phyloP scores from a whole-genome alignment of 2,888 invertebrate genomes.

The Apamea epomidion region DNA sequence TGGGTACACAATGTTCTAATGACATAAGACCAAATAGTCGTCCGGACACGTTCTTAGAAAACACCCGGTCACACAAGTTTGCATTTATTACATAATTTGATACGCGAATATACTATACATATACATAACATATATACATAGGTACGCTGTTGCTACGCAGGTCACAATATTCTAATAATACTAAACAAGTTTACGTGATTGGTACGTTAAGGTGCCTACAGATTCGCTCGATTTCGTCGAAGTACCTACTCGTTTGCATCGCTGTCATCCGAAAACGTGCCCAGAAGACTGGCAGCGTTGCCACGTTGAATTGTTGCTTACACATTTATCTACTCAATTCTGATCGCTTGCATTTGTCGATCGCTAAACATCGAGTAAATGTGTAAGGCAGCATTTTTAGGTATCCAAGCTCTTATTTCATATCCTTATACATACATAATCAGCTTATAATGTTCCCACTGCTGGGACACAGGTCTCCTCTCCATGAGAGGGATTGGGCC shows the following conservation, averaged over 20 bases:
- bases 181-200: not conserved
- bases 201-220: not conserved
- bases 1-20: constrained; percentile 2
- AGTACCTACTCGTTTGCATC: no score
- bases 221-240: not conserved
- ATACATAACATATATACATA: not conserved
- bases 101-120: not conserved
- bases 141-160: not conserved
- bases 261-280: no score
- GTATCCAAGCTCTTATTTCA: not conserved
- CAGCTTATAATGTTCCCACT: no score
- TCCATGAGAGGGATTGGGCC: no score
- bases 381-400: not conserved
- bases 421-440: not conserved
- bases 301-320: not conserved
- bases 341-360: not conserved
- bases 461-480: no score
- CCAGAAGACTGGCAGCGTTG: no score
- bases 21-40: not conserved
- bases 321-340: not conserved
- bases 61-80: not conserved
- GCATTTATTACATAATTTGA: not conserved
- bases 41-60: constrained; percentile 23
- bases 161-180: not conserved
- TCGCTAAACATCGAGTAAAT: not conserved